phyloP scores from a whole-genome alignment of 2,797 vertebrate species.

The Scyliorhinus canicula region DNA sequence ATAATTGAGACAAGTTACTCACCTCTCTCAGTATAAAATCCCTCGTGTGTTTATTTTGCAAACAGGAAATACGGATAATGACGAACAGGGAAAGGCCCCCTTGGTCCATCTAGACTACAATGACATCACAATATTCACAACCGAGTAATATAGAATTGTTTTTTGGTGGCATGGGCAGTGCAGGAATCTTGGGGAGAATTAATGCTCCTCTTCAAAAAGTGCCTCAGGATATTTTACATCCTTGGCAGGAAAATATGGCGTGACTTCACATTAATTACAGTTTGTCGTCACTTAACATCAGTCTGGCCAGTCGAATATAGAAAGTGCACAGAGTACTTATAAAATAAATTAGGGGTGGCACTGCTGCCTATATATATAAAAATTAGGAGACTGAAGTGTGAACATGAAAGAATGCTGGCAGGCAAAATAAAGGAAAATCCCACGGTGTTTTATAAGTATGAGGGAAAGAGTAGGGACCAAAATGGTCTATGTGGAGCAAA shows the following conservation, averaged over 20 bases:
- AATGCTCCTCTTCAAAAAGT: not conserved
- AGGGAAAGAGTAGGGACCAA: too few relatives aligned
- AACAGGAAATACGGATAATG: not conserved
- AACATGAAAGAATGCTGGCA: too few relatives aligned
- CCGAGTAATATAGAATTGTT: too few relatives aligned
- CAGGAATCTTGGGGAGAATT: not conserved
- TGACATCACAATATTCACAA: not conserved
- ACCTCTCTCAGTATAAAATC: not conserved
- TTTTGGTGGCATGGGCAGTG: too few relatives aligned
- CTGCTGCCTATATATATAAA: too few relatives aligned
- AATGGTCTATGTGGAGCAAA: too few relatives aligned
- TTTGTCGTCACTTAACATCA: not conserved
- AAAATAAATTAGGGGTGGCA: too few relatives aligned
- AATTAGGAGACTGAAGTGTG: too few relatives aligned
- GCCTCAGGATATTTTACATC: not conserved
- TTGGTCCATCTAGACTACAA: not conserved
- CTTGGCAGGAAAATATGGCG: not conserved
- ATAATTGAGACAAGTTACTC: not conserved
- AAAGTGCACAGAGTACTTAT: too few relatives aligned
- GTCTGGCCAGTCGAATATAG: too few relatives aligned
- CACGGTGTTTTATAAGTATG: too few relatives aligned
- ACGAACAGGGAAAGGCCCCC: not conserved
- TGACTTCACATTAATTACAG: not conserved
- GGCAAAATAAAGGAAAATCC: too few relatives aligned
- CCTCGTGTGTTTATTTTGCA: not conserved